Evolutionary conservation across 2,797 vertebrate species (phyloP).

Genomic region (Myiothlypis coronata): DNA sequence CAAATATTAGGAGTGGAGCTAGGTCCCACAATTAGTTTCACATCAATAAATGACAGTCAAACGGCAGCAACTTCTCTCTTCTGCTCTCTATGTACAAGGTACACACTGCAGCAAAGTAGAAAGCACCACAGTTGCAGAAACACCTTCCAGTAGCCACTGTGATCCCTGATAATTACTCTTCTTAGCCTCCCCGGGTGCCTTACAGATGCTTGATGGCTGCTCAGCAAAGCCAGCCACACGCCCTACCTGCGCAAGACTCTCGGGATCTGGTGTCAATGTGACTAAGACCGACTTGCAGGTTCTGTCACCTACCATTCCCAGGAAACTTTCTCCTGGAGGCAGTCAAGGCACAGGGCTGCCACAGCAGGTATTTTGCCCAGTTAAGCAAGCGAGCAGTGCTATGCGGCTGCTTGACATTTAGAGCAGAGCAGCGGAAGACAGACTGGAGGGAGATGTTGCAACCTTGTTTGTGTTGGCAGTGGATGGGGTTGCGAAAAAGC

Average conservation of each 20-base stretch:
- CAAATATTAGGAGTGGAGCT: background rate
- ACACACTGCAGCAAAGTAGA: rapidly evolving
- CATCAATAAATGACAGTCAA: background rate
- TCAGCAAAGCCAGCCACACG: background rate
- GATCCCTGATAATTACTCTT: background rate
- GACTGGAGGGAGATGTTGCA: conserved; percentile 14
- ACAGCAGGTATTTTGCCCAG: background rate
- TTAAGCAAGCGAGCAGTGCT: background rate
- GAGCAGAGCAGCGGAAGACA: background rate
- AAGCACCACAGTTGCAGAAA: background rate
- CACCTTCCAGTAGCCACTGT: background rate
- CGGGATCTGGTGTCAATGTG: background rate
- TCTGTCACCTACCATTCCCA: background rate
- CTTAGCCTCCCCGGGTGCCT: background rate
- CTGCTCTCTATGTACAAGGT: background rate
- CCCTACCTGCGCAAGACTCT: background rate
- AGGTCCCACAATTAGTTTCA: background rate
- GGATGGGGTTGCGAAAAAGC: conserved; percentile 45
- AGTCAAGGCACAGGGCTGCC: background rate
- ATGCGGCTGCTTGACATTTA: background rate
- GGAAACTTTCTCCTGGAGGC: background rate
- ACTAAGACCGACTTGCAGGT: background rate
- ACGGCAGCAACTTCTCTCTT: background rate
- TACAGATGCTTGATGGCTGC: background rate
- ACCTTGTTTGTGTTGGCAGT: conserved; percentile 38